Evolutionary conservation across 1,140 invertebrate genomes (phyloP).

Genomic region (Oryctes rhinoceros): DNA sequence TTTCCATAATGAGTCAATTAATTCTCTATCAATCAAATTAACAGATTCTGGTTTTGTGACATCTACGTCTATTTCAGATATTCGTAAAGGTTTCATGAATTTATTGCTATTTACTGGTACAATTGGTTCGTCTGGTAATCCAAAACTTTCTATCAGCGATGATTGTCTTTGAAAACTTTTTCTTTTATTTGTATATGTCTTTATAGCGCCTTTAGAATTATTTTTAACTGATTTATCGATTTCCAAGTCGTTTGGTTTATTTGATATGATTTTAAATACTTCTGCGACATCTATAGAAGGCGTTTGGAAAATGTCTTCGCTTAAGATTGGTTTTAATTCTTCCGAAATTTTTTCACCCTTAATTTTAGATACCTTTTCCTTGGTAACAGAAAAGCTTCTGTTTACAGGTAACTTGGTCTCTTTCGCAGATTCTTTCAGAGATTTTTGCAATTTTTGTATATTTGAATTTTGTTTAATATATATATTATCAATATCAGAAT

Average conservation of each 20-base stretch:
- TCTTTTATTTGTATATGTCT: conserved; percentile 50
- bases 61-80: conserved; percentile 38
- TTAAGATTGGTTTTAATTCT: conserved; percentile 29
- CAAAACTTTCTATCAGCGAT: conserved; percentile 50
- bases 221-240: conserved; percentile 32
- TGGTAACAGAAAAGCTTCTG: not conserved
- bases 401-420: not conserved
- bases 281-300: conserved; percentile 47
- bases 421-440: not conserved
- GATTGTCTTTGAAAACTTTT: conserved; percentile 45
- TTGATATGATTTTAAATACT: conserved; percentile 50
- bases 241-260: conserved; percentile 40
- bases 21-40: conserved; percentile 23
- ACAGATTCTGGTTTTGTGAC: conserved; percentile 21
- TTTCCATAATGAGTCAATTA: conserved; percentile 32
- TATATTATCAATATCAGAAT: conserved; percentile 17
- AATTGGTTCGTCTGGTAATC: conserved; percentile 51
- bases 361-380: conserved; percentile 23
- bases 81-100: conserved; percentile 44
- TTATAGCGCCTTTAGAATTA: conserved; percentile 44
- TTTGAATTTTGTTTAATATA: not conserved
- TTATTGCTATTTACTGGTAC: conserved; percentile 45
- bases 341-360: conserved; percentile 18
- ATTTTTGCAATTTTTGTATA: not conserved
- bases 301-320: conserved; percentile 32